Conservation (phyloP, 2,113 vertebrate genomes). For the Sinocyclocheilus rhinocerous region DNA sequence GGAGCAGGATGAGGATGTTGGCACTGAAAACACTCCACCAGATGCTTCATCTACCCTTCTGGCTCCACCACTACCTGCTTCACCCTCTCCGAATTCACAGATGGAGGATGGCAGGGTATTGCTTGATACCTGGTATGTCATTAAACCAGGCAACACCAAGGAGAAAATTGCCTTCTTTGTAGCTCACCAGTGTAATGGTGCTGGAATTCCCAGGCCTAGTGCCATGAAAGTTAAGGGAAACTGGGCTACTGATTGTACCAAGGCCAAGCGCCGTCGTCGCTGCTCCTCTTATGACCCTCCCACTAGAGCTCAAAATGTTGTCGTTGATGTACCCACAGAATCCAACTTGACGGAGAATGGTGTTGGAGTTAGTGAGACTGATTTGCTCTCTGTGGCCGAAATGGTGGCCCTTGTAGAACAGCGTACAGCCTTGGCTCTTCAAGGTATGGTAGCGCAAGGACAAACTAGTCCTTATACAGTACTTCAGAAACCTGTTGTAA, state of each 20-base stretch:
- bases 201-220: constrained; percentile 75
- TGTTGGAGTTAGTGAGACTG: constrained; percentile 72
- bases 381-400: constrained; percentile 89
- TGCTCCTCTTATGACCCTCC: constrained; percentile 86
- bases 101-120: constrained; percentile 88
- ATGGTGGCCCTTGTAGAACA: constrained; percentile 95
- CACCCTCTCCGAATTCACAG: constrained; percentile 64
- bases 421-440: constrained; percentile 83
- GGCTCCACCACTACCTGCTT: constrained; percentile 56
- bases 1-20: constrained; percentile 67
- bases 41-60: constrained; percentile 53
- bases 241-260: constrained; percentile 90
- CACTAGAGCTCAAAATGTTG: constrained; percentile 64
- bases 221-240: constrained; percentile 94
- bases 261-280: constrained; percentile 88
- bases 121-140: constrained; percentile 96
- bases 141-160: constrained; percentile 96
- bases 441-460: constrained; percentile 76
- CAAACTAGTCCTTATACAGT: constrained; percentile 65
- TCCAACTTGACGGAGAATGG: constrained; percentile 58
- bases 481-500: constrained; percentile 72
- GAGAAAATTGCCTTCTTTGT: constrained; percentile 98
- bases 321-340: constrained; percentile 60
- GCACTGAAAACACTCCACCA: constrained; percentile 84
- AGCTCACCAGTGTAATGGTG: constrained; percentile 89